Evolutionary conservation across 2,888 invertebrate genomes (phyloP).

Genomic region (Leistus spinibarbis): DNA sequence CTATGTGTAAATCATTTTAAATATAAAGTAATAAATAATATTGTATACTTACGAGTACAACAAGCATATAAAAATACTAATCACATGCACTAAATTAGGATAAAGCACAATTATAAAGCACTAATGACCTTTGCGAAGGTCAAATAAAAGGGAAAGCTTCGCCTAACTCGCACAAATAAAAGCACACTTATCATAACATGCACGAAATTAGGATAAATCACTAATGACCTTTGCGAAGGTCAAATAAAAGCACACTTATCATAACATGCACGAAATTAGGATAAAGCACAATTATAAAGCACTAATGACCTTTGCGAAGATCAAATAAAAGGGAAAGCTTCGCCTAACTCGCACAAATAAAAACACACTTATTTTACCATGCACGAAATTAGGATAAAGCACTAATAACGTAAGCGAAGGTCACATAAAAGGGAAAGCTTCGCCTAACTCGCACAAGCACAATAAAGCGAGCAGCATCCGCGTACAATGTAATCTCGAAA

Average conservation of each 20-base stretch:
- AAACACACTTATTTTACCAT: too few species aligned
- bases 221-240: too few species aligned
- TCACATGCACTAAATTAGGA: background rate
- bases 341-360: too few species aligned
- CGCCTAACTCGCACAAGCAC: background rate
- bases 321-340: background rate
- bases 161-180: too few species aligned
- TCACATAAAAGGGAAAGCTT: too few species aligned
- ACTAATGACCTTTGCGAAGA: background rate
- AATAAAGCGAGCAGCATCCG: background rate
- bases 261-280: background rate
- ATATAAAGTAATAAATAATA: background rate
- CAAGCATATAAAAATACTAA: background rate
- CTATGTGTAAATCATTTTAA: slow-evolving; percentile 45
- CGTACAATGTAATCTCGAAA: background rate
- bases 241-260: too few species aligned
- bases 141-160: background rate
- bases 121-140: background rate
- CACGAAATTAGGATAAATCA: too few species aligned
- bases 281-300: background rate
- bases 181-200: too few species aligned
- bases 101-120: background rate
- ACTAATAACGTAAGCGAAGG: too few species aligned
- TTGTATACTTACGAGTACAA: background rate
- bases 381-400: too few species aligned